Conservation (phyloP, 2,113 vertebrate genomes). For the Elaphurus davidianus region DNA sequence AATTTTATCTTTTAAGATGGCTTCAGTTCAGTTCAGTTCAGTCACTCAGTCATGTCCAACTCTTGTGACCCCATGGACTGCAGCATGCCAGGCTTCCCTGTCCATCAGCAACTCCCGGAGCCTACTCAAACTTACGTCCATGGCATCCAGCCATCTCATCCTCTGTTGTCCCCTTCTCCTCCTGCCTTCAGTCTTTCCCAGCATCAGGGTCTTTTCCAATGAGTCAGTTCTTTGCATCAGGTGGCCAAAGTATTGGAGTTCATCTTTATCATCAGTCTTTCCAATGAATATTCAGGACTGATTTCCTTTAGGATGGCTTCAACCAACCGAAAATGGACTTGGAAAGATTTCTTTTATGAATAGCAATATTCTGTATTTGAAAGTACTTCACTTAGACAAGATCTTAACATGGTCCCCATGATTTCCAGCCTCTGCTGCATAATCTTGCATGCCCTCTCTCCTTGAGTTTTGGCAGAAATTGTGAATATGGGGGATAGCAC, state of each 20-base stretch:
- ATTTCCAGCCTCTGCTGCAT: neutral
- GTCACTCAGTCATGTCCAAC: accelerated
- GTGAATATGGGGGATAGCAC: neutral
- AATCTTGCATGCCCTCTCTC: accelerated
- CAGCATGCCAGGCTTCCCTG: neutral
- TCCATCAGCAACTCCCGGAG: neutral
- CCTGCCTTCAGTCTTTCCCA: neutral
- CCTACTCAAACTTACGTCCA: neutral
- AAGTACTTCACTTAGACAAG: neutral
- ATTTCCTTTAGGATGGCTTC: neutral
- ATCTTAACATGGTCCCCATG: neutral
- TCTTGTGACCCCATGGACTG: neutral
- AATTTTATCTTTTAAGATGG: neutral
- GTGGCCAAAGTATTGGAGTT: neutral
- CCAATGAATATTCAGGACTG: neutral
- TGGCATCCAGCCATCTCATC: neutral
- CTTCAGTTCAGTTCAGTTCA: neutral
- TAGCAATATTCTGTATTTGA: neutral
- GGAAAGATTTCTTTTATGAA: neutral
- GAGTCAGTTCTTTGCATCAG: neutral
- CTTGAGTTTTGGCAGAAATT: neutral
- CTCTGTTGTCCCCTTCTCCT: neutral
- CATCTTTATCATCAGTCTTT: neutral
- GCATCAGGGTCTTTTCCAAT: neutral
- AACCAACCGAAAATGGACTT: neutral